Percentiles rank a stretch among this genome's conserved stretches.
Evolutionary conservation across 1,140 invertebrate genomes (phyloP).

Genomic region (Reticulitermes speratus): DNA sequence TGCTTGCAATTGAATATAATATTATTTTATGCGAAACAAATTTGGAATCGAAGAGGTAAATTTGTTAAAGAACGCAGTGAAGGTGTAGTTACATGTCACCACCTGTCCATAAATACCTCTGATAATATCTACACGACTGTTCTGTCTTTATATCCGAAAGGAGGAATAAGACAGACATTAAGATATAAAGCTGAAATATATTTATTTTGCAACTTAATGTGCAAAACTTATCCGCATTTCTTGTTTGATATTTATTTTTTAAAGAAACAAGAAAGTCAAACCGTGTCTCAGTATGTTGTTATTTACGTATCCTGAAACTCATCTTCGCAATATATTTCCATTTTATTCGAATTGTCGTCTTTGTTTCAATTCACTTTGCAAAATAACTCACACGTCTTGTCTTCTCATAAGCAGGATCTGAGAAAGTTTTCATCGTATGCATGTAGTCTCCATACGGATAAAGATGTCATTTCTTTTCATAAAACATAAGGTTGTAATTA

Average conservation of each 20-base stretch:
- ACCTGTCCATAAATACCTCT: not conserved
- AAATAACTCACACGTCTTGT: too few species aligned
- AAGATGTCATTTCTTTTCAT: too few species aligned
- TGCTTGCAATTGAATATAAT: not conserved
- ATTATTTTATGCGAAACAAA: not conserved
- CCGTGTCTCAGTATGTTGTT: too few species aligned
- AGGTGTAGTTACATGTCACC: not conserved
- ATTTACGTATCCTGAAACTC: not conserved
- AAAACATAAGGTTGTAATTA: too few species aligned
- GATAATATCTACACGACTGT: not conserved
- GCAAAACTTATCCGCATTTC: not conserved
- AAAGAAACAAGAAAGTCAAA: not conserved
- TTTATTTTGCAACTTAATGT: conserved; percentile 1
- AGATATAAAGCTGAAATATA: not conserved
- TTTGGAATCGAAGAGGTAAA: not conserved
- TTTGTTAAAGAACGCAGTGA: not conserved
- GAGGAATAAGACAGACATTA: not conserved
- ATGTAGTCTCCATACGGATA: too few species aligned
- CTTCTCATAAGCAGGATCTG: too few species aligned
- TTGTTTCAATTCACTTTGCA: too few species aligned
- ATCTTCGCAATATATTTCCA: not conserved
- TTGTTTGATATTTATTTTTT: not conserved
- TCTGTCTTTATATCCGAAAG: not conserved
- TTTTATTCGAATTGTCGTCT: not conserved
- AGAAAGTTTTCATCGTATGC: too few species aligned